Evolutionary conservation across 2,797 vertebrate genomes (phyloP).

Genomic region (Petrocephalus sullivani): DNA sequence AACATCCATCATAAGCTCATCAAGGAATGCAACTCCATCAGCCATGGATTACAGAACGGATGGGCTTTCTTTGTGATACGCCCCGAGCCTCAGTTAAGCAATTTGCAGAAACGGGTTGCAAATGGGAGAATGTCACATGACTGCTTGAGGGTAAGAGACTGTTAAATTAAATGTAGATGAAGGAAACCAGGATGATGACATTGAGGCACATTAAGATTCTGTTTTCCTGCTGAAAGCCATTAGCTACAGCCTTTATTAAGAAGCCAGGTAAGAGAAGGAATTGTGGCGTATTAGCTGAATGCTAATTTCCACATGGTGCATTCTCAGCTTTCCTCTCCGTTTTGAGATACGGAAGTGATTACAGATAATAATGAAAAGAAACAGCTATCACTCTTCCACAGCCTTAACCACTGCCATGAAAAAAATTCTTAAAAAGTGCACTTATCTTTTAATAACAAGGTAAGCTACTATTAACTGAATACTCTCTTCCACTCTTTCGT

Average conservation of each 20-base stretch:
- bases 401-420: background rate
- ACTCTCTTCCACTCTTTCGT: background rate
- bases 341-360: background rate
- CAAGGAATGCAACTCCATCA: background rate
- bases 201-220: slow-evolving; percentile 27
- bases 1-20: background rate
- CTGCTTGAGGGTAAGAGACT: slow-evolving; percentile 25
- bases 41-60: background rate
- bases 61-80: slow-evolving; percentile 6
- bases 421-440: background rate
- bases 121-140: slow-evolving; percentile 1
- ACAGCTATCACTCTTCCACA: background rate
- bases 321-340: background rate
- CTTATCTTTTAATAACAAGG: background rate
- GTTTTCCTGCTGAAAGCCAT: slow-evolving; percentile 24
- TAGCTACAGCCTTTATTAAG: slow-evolving; percentile 24
- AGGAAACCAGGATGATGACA: slow-evolving; percentile 27
- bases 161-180: slow-evolving; percentile 32
- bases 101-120: slow-evolving; percentile 21
- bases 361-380: background rate
- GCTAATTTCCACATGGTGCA: slow-evolving; percentile 5
- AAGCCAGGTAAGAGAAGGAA: slow-evolving; percentile 16
- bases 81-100: slow-evolving; percentile 4
- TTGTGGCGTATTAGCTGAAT: slow-evolving; percentile 10
- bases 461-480: background rate